phyloP scores from a whole-genome alignment of 2,797 vertebrate genomes.

The Ceyx erithaca region DNA sequence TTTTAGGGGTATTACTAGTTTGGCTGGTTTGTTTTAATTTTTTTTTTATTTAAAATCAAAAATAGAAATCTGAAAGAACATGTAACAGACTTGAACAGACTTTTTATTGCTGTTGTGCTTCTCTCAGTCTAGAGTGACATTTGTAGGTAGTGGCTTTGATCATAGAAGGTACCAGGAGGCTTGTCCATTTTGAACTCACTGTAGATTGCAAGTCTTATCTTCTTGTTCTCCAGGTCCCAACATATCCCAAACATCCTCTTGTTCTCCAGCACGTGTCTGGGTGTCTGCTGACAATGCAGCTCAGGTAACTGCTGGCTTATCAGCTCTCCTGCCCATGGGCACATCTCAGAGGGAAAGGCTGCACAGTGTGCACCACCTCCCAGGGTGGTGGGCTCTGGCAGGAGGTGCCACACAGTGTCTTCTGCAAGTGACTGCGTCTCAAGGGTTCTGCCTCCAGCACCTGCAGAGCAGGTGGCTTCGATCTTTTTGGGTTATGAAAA shows the following conservation, averaged over 20 bases:
- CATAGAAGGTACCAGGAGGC: too few relatives aligned
- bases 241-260: background rate
- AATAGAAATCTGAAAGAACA: background rate
- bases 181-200: background rate
- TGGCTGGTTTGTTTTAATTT: background rate
- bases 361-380: accelerated
- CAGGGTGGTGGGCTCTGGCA: background rate
- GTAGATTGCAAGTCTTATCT: background rate
- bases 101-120: background rate
- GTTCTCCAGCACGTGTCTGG: background rate
- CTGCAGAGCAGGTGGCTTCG: background rate
- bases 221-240: background rate
- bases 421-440: background rate
- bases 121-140: background rate
- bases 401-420: background rate
- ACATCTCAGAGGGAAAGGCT: accelerated
- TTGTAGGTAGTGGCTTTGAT: background rate
- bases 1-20: background rate
- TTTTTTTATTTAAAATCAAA: background rate
- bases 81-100: background rate
- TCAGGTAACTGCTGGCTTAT: background rate
- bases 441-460: background rate
- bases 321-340: accelerated
- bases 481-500: background rate
- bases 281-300: background rate